These are phyloP conservation scores for Typhlichthys eigenmanni DNA, from an alignment of 2,797 vertebrate genomes.

Conservation along the genomic window DNA sequence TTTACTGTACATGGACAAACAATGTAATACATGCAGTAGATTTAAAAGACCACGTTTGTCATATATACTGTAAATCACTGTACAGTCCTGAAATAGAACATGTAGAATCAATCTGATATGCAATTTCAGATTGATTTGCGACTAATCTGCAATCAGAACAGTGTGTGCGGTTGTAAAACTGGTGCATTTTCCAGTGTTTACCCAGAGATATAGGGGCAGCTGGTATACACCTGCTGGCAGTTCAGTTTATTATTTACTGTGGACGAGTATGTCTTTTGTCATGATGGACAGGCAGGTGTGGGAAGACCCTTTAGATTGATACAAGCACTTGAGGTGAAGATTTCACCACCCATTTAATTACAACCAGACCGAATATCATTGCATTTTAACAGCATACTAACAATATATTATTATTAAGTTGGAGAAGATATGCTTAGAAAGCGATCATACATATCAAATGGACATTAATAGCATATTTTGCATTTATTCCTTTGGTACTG, in stretches of 20 bases:
- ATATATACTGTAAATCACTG: too few species aligned
- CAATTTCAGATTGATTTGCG: slow-evolving; percentile 55
- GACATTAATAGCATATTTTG: slow-evolving; percentile 4
- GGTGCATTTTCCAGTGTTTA: slow-evolving; percentile 81
- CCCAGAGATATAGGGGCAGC: slow-evolving; percentile 82
- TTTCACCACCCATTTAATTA: slow-evolving; percentile 64
- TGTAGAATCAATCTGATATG: slow-evolving; percentile 51
- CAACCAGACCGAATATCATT: slow-evolving; percentile 2
- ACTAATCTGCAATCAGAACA: slow-evolving; percentile 52
- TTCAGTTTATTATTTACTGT: slow-evolving; percentile 44
- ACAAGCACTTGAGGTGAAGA: slow-evolving; percentile 24
- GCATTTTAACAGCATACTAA: background rate
- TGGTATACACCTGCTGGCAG: slow-evolving; percentile 84
- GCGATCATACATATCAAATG: background rate
- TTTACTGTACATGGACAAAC: background rate
- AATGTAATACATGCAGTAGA: background rate
- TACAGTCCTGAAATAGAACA: background rate
- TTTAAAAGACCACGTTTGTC: background rate
- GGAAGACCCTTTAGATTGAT: background rate
- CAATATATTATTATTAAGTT: background rate
- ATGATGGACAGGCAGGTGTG: slow-evolving; percentile 59
- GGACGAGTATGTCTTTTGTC: slow-evolving; percentile 65
- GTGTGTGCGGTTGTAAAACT: slow-evolving; percentile 68
- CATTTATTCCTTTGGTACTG: slow-evolving; percentile 3
- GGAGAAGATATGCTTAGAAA: too few species aligned